A percentile compares a stretch with the other conserved stretches of the same genome.
Evolutionary conservation across 2,888 invertebrate species (phyloP).

Genomic region (Sphecodes monilicornis): DNA sequence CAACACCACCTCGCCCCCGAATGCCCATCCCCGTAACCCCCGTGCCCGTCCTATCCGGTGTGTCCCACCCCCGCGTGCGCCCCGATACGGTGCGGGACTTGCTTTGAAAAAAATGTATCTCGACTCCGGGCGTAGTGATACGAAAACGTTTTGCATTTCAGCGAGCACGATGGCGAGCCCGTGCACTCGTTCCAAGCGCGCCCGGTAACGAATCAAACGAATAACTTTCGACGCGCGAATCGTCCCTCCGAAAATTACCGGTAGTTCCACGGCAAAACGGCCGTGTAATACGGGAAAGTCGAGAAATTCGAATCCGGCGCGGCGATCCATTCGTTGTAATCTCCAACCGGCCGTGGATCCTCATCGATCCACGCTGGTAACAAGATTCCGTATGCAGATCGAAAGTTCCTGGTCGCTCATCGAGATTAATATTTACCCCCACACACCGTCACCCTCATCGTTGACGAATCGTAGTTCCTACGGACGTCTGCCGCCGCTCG

Average conservation of each 20-base stretch:
- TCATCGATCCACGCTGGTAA: constrained; percentile 34
- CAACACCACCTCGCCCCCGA: constrained; percentile 24
- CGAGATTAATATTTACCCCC: constrained; percentile 4
- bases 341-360: constrained; percentile 16
- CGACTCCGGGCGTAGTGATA: constrained; percentile 76
- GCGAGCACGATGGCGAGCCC: constrained; percentile 68
- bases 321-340: constrained; percentile 15
- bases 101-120: constrained; percentile 80
- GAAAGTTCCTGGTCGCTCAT: constrained; percentile 10
- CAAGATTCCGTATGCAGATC: constrained; percentile 31
- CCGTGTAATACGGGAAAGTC: constrained; percentile 44
- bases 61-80: constrained; percentile 20
- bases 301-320: not conserved
- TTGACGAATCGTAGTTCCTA: not conserved
- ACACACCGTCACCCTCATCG: not conserved
- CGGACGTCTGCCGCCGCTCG: constrained; percentile 9
- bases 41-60: constrained; percentile 10
- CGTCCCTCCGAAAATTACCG: constrained; percentile 68
- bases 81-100: constrained; percentile 75
- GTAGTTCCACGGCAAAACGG: constrained; percentile 62
- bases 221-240: constrained; percentile 73
- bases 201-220: constrained; percentile 72
- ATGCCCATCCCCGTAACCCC: constrained; percentile 20
- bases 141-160: constrained; percentile 79
- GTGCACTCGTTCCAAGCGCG: constrained; percentile 61